Conservation (phyloP, 2,888 invertebrate species). For the Hartigia nigra region DNA sequence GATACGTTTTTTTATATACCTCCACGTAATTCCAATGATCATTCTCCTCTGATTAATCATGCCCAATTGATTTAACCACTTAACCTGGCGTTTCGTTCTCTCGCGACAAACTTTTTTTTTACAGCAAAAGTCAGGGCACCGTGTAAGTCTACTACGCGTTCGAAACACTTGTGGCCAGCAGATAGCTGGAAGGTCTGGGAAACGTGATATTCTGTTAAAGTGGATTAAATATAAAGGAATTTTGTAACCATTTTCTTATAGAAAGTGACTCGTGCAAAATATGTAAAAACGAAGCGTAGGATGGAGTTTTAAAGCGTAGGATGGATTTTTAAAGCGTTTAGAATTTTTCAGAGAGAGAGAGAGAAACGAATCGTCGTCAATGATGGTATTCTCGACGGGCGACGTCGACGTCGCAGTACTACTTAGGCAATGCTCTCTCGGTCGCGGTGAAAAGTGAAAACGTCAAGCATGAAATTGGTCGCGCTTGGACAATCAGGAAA, state of each 20-base stretch:
- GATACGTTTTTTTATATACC: background rate
- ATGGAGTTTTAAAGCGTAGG: background rate
- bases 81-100: too few species aligned
- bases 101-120: too few species aligned
- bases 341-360: background rate
- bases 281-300: background rate
- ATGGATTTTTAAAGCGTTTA: background rate
- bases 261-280: background rate
- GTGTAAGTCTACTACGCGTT: too few species aligned
- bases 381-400: background rate
- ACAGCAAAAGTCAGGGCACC: too few species aligned
- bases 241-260: background rate
- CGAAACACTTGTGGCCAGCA: too few species aligned
- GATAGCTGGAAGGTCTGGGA: too few species aligned
- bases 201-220: too few species aligned
- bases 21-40: background rate
- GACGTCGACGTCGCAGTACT: background rate
- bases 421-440: background rate
- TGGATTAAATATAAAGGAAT: background rate
- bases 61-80: background rate
- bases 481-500: constrained; percentile 30
- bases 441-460: constrained; percentile 50
- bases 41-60: background rate
- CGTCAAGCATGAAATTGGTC: constrained; percentile 50
- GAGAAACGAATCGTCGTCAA: background rate